Percentiles rank a stretch among this genome's conserved stretches.
These are phyloP conservation scores for Ceratina calcarata DNA, from an alignment of 1,140 invertebrate species.

Conservation along the genomic window DNA sequence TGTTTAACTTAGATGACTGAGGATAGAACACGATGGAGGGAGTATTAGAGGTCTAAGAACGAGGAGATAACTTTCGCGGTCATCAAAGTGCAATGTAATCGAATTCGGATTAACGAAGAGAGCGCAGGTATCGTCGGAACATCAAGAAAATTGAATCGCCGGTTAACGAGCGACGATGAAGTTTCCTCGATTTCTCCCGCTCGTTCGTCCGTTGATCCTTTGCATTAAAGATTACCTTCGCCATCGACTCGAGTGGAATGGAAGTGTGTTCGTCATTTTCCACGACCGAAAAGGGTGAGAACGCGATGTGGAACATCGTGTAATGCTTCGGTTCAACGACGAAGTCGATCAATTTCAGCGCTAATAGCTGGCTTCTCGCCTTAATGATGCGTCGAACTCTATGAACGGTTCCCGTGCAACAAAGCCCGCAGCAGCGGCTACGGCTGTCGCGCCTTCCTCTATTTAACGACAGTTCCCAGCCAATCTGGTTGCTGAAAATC, in stretches of 20 bases:
- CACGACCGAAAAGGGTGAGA: not conserved
- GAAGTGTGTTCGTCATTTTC: not conserved
- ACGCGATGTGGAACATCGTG: not conserved
- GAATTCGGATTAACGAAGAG: conserved; percentile 18
- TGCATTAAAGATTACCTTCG: conserved; percentile 28
- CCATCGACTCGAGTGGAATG: not conserved
- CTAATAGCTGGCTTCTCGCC: conserved; percentile 1
- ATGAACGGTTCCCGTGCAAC: not conserved
- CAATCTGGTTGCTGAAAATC: not conserved
- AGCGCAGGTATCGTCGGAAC: not conserved
- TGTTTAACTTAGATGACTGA: not conserved
- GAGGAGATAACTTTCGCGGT: conserved; percentile 5
- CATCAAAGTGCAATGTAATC: conserved; percentile 31
- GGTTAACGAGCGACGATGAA: conserved; percentile 18
- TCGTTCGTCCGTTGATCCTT: conserved; percentile 11
- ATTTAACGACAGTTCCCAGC: too few relatives aligned
- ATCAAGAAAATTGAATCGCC: conserved; percentile 34
- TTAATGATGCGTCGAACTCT: conserved; percentile 3
- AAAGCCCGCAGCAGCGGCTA: not conserved
- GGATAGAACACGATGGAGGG: not conserved
- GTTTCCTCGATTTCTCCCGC: conserved; percentile 22
- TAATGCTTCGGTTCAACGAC: not conserved
- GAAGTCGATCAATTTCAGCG: conserved; percentile 8
- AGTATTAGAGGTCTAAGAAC: not conserved
- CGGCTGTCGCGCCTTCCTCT: too few relatives aligned